Conservation (phyloP, 2,797 vertebrate genomes). For the Gymnoscopelus braueri region DNA sequence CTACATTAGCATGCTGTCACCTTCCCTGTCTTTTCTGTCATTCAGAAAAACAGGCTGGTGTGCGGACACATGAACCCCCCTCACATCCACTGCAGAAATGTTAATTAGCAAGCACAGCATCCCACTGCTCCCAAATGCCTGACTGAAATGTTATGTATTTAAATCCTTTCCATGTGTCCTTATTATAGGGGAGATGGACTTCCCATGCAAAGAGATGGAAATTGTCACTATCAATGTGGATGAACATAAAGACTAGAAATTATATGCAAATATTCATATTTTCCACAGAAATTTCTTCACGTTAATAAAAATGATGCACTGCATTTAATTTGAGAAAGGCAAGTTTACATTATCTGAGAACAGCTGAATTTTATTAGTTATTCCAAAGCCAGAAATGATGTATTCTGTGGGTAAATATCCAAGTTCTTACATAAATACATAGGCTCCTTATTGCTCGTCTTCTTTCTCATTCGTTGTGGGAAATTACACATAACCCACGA, state of each 20-base stretch:
- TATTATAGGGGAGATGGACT: slow-evolving; percentile 74
- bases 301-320: slow-evolving; percentile 33
- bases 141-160: slow-evolving; percentile 78
- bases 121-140: slow-evolving; percentile 75
- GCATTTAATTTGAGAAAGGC: slow-evolving; percentile 41
- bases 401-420: slow-evolving; percentile 21
- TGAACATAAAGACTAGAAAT: slow-evolving; percentile 53
- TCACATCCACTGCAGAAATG: slow-evolving; percentile 78
- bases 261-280: slow-evolving; percentile 23
- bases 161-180: slow-evolving; percentile 80
- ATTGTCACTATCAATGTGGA: slow-evolving; percentile 59
- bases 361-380: not conserved
- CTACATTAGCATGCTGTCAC: slow-evolving; percentile 81
- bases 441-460: slow-evolving; percentile 1
- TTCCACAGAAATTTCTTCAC: slow-evolving; percentile 21
- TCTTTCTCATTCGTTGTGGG: slow-evolving; percentile 4
- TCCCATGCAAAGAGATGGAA: slow-evolving; percentile 67
- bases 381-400: not conserved
- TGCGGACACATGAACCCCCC: slow-evolving; percentile 76
- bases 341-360: not conserved
- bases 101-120: slow-evolving; percentile 80
- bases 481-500: slow-evolving; percentile 35
- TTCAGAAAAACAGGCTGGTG: slow-evolving; percentile 76
- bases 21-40: slow-evolving; percentile 82
- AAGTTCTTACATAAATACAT: slow-evolving; percentile 38